Evolutionary conservation across 2,888 invertebrate species (phyloP).

Genomic region (Subacronicta megacephala): DNA sequence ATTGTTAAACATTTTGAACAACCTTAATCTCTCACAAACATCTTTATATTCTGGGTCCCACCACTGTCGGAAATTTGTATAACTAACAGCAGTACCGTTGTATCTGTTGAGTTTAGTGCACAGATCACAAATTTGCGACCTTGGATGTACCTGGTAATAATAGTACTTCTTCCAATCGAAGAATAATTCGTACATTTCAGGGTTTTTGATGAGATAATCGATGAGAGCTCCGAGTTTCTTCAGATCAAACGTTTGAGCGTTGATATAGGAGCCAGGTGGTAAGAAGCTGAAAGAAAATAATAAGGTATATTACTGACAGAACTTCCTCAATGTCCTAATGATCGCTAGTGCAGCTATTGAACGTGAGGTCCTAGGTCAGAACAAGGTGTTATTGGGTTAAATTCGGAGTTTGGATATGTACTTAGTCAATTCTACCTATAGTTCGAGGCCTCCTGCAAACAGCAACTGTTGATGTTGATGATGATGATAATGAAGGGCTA

Average conservation of each 20-base stretch:
- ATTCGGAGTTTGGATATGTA: no score
- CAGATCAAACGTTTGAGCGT: conserved; percentile 68
- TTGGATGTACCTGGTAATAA: conserved; percentile 66
- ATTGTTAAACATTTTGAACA: conserved; percentile 61
- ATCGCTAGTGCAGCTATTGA: no score
- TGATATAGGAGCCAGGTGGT: conserved; percentile 80
- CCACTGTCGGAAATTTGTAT: conserved; percentile 71
- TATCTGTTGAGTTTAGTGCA: conserved; percentile 71
- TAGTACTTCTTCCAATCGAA: conserved; percentile 83
- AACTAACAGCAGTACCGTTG: conserved; percentile 36
- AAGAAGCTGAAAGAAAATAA: conserved; percentile 71
- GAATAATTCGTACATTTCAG: conserved; percentile 71
- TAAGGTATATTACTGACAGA: not conserved
- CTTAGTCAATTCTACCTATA: no score
- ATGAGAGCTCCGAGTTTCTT: conserved; percentile 77
- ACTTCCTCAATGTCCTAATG: no score
- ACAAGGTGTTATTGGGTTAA: no score
- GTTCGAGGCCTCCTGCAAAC: no score
- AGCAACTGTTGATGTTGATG: no score
- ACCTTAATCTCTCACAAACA: conserved; percentile 63
- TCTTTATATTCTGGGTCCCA: conserved; percentile 75
- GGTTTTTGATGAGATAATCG: conserved; percentile 75
- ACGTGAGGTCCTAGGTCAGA: no score
- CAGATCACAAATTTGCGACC: conserved; percentile 71
- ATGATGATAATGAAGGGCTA: no score